These are phyloP conservation scores for Hapalemur alaotrensis DNA, from an alignment of 2,797 vertebrate genomes.

Conservation along the genomic window DNA sequence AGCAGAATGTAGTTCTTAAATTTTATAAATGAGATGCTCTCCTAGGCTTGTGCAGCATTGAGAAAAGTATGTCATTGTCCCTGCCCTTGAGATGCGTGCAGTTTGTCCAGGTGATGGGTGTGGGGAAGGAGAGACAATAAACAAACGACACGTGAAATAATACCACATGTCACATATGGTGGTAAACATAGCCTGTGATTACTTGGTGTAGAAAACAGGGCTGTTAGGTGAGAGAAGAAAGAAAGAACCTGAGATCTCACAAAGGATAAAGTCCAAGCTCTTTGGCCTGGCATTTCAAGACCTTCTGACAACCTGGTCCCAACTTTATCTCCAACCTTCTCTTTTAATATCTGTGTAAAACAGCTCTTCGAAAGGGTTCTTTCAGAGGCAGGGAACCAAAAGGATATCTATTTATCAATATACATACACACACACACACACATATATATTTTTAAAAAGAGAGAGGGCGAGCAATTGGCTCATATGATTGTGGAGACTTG, in stretches of 20 bases:
- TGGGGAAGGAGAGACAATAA: background rate
- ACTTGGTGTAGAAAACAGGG: background rate
- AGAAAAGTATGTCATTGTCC: background rate
- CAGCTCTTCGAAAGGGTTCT: background rate
- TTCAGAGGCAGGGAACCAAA: background rate
- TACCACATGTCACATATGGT: accelerated
- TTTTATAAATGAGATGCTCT: background rate
- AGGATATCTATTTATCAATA: background rate
- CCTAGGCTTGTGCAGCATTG: background rate
- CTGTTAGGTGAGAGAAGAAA: background rate
- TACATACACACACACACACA: background rate
- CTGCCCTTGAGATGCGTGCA: background rate
- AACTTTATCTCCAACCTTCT: background rate
- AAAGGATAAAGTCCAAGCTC: background rate
- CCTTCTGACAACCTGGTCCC: background rate
- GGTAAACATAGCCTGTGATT: background rate
- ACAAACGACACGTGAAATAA: background rate
- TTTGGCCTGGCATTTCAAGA: background rate
- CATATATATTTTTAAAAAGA: background rate
- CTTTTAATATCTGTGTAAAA: background rate
- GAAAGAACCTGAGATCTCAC: background rate
- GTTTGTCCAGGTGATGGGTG: background rate
- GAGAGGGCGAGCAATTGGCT: background rate
- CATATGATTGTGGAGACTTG: background rate
- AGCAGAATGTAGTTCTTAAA: background rate